These are phyloP conservation scores for Gonioctena quinquepunctata DNA, from an alignment of 1,140 invertebrate species.

Conservation along the genomic window DNA sequence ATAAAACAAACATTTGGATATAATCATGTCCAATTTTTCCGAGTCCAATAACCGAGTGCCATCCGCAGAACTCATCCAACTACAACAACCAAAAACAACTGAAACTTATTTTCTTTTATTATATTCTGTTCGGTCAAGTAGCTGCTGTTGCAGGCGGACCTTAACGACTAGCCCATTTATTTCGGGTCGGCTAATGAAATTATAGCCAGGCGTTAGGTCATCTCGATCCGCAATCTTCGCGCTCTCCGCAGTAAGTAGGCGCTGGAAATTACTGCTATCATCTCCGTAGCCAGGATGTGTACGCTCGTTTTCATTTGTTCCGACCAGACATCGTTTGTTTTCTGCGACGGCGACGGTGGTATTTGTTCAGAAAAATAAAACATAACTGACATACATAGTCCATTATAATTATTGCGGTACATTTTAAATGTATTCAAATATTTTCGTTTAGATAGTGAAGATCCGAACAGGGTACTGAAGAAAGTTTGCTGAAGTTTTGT, in stretches of 20 bases:
- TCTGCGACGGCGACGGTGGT: no score
- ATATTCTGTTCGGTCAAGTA: neutral
- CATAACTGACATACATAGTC: no score
- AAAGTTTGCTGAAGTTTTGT: no score
- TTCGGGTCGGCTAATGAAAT: conserved; percentile 2
- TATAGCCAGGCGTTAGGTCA: neutral
- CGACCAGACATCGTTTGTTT: neutral
- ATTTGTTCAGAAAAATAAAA: no score
- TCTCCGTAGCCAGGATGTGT: neutral
- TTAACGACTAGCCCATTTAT: conserved; percentile 3
- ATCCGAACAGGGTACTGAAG: no score
- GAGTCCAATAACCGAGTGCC: neutral
- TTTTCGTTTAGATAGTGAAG: no score
- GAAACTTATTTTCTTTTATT: conserved; percentile 8
- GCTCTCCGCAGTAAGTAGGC: neutral
- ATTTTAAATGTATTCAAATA: no score
- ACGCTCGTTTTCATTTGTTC: neutral
- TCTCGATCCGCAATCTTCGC: neutral
- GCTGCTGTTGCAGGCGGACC: neutral
- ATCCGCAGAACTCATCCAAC: conserved; percentile 2
- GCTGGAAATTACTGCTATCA: neutral
- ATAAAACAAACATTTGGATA: neutral
- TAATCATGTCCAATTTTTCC: neutral
- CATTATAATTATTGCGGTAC: no score
- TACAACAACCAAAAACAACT: neutral